Evolutionary conservation across 64 coral and sea anemone species (phyloP), one percentile per base, ranked within the genome.

Genomic region (Hydrozoanthus tunicans): DNA sequence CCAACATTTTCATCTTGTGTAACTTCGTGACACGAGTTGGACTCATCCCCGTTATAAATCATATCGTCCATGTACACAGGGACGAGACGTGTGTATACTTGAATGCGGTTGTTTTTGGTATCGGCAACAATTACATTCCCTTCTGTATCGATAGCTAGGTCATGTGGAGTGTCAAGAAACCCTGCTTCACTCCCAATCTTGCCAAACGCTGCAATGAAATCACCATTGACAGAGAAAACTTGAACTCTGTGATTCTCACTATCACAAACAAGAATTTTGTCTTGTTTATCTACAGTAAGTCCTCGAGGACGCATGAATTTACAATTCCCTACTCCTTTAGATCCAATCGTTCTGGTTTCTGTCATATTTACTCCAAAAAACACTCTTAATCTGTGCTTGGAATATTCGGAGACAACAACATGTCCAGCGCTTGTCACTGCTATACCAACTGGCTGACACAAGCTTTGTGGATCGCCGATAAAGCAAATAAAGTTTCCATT

Each of bases 171-270:
- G 56, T 98, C 86, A 65, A 98, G 85, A 61, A 56, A 95, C 20
- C 96, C 96, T 1, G 89, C 58, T 23, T 93, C 83, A 51, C 70
- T 77, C 1, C 96, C 96, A 67, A 95, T 86, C 17, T 56, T 93
- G 9, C 96, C 96, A 79, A 98, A 95, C 15, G 78, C 79, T 17
- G 91, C 93, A 23, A 95, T 61, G 14, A 61, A 79, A 79, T 93
- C 93, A 4, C 93, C 96, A 23, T 70, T 85, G 0, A 93, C 55
- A 82, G 91, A 89, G 65, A 98, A 60, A 27, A 91, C 91, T 64
- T 98, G 96, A 79, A 95, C 95, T 80, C 93, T 90, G 72, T 98
- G 96, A 26, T 95, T 98, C 55, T 91, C 93, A 51, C 93, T 95
- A 64, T 98, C 96, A 14, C 93, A 93, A 3, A 98, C 94, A 24